Evolutionary conservation across 2,113 vertebrate species (phyloP), one percentile per base, ranked within the genome.

Genomic region (Prochilodus magdalenae): DNA sequence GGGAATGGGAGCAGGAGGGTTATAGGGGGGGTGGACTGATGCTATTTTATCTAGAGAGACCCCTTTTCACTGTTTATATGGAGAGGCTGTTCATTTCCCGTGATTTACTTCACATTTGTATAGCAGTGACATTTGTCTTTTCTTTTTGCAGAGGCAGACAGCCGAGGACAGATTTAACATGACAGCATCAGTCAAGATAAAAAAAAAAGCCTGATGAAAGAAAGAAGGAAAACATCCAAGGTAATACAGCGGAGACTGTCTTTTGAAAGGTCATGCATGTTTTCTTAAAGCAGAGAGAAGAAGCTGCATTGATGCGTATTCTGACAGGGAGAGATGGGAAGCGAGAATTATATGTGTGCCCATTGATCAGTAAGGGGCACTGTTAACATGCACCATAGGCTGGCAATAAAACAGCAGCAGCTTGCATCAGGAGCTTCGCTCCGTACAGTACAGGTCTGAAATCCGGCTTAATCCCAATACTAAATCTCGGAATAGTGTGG

Each of bases 401-500:
- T 27, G 75, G n/a, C n/a, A n/a, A n/a, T n/a, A n/a, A n/a, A n/a
- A n/a, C n/a, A n/a, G 12, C n/a, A 55, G 24, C 36, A 76, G 80
- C 67, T 75, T 57, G n/a, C 22, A 16, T 36, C 77, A 85, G 75
- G n/a, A 69, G 20, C 57, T 16, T 51, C 59, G 27, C 76, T 77
- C 30, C 36, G 26, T 62, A 59, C 6, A 15, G 30, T 40, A 24
- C 26, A 20, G 44, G 87, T 80, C 79, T 79, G 73, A 87, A 73
- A 87, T 85, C 72, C 29, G 70, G 77, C 74, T 30, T 86, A 85
- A 90, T 83, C 87, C 87, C n/a, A 55, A 75, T 30, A 82, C 83
- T 90, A 86, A 83, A 88, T 89, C 89, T 87, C 69, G 53, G 83
- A 77, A 80, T 87, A 51, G 75, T 88, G 90, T 77, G 79, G 83